Percentiles rank a stretch among this genome's conserved stretches.
phyloP scores from a whole-genome alignment of 2,888 invertebrate species.

The Pachymerium ferrugineum region DNA sequence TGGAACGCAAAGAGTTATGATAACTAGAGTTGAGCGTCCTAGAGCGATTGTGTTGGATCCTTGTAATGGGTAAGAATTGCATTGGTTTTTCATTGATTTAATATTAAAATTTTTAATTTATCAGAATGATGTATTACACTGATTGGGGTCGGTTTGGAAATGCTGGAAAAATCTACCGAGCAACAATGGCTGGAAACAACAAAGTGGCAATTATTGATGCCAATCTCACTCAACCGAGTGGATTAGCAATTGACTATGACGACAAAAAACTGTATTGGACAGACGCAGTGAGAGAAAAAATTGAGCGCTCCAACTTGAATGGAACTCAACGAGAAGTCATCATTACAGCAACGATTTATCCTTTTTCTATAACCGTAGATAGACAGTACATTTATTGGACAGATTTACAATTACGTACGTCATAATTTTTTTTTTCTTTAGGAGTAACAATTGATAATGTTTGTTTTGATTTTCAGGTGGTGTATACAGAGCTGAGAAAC shows the following conservation, averaged over 20 bases:
- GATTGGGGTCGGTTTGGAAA: conserved; percentile 94
- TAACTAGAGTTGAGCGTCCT: conserved; percentile 85
- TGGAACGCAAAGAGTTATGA: conserved; percentile 80
- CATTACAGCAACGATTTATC: conserved; percentile 86
- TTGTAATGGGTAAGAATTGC: conserved; percentile 66
- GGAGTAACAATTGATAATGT: background rate
- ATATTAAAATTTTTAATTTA: conserved; percentile 34
- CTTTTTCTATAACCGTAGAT: conserved; percentile 87
- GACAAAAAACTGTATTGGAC: conserved; percentile 86
- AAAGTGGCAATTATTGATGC: conserved; percentile 81
- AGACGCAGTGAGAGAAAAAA: conserved; percentile 87
- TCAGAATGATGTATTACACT: conserved; percentile 78
- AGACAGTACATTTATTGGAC: conserved; percentile 94
- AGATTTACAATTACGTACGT: conserved; percentile 71
- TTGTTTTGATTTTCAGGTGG: conserved; percentile 52
- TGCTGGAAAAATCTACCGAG: conserved; percentile 85
- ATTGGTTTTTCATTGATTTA: background rate
- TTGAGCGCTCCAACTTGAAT: conserved; percentile 83
- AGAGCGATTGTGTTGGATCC: conserved; percentile 94
- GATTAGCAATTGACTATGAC: conserved; percentile 90
- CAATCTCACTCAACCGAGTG: conserved; percentile 90
- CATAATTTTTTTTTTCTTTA: background rate
- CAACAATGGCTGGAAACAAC: conserved; percentile 93
- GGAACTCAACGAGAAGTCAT: conserved; percentile 77
- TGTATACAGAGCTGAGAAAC: conserved; percentile 93